Evolutionary conservation across 92 coral and sea anemone species (phyloP).

Genomic region (Zoanthus solanderi): DNA sequence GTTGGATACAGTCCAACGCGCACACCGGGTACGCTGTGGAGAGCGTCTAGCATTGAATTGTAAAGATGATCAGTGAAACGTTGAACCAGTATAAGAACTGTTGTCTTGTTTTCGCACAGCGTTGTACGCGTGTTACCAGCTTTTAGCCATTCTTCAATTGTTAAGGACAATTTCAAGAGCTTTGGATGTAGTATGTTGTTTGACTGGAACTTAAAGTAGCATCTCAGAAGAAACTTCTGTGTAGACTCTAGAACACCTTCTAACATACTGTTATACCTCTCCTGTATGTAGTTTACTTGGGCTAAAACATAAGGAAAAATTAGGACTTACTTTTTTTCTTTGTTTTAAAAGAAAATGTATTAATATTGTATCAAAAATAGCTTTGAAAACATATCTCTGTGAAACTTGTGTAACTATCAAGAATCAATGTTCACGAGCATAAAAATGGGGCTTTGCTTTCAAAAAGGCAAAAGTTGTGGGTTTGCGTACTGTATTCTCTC

Average conservation of each 20-base stretch:
- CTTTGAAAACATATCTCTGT: not conserved
- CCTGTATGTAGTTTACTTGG: slow-evolving; percentile 69
- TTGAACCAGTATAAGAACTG: slow-evolving; percentile 51
- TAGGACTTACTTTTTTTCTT: not conserved
- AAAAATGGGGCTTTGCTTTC: too few relatives aligned
- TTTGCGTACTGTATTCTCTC: too few relatives aligned
- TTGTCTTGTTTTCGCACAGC: slow-evolving; percentile 20
- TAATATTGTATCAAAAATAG: not conserved
- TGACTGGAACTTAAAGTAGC: slow-evolving; percentile 75
- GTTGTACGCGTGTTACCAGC: slow-evolving; percentile 32
- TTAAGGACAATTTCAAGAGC: slow-evolving; percentile 62
- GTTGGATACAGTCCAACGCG: slow-evolving; percentile 43
- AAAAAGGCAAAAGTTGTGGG: too few relatives aligned
- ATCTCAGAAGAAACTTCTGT: slow-evolving; percentile 71
- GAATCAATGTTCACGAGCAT: too few relatives aligned
- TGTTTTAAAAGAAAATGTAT: not conserved
- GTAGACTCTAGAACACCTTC: slow-evolving; percentile 78
- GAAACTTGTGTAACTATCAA: too few relatives aligned
- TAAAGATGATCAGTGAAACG: slow-evolving; percentile 46
- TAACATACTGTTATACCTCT: slow-evolving; percentile 62
- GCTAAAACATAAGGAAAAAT: slow-evolving; percentile 53
- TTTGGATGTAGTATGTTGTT: slow-evolving; percentile 85
- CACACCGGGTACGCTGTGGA: slow-evolving; percentile 49
- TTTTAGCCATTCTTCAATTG: slow-evolving; percentile 42
- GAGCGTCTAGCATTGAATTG: slow-evolving; percentile 51